Evolutionary conservation across 64 coral and sea anemone genomes (phyloP).

Genomic region (Porites australiensis): DNA sequence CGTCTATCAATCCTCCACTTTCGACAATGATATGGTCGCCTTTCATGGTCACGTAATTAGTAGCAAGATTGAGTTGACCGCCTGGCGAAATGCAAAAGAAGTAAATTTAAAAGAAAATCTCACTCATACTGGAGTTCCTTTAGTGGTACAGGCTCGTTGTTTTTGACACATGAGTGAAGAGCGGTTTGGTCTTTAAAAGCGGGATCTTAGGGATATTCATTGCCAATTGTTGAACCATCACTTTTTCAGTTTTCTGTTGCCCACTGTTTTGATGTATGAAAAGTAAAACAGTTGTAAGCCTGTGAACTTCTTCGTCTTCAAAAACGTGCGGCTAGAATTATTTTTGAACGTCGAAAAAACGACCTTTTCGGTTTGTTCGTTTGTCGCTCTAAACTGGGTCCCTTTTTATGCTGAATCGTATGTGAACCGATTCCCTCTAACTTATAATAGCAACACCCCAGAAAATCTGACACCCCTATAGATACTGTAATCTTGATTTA

Average conservation of each 20-base stretch:
- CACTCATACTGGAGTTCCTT: too few relatives aligned
- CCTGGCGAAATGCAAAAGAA: constrained; percentile 60
- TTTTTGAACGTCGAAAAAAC: constrained; percentile 7
- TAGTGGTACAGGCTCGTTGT: too few relatives aligned
- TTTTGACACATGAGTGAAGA: too few relatives aligned
- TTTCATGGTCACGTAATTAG: constrained; percentile 67
- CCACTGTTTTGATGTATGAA: too few relatives aligned
- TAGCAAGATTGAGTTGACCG: constrained; percentile 68
- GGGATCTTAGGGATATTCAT: too few relatives aligned
- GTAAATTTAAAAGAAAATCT: background rate
- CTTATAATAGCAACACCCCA: background rate
- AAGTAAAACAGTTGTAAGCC: too few relatives aligned
- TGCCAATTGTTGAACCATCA: too few relatives aligned
- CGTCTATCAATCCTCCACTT: constrained; percentile 81
- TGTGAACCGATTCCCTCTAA: background rate
- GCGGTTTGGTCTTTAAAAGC: too few relatives aligned
- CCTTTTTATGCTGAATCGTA: constrained; percentile 37
- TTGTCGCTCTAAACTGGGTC: constrained; percentile 10
- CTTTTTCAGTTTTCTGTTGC: too few relatives aligned
- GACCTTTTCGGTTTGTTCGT: constrained; percentile 7
- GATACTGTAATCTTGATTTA: too few relatives aligned
- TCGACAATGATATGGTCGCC: constrained; percentile 77
- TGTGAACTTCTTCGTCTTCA: constrained; percentile 11
- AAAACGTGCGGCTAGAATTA: constrained; percentile 34
- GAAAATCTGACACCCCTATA: background rate